Conservation (phyloP, 2,797 vertebrate species). For the Gymnothorax reevesii region DNA sequence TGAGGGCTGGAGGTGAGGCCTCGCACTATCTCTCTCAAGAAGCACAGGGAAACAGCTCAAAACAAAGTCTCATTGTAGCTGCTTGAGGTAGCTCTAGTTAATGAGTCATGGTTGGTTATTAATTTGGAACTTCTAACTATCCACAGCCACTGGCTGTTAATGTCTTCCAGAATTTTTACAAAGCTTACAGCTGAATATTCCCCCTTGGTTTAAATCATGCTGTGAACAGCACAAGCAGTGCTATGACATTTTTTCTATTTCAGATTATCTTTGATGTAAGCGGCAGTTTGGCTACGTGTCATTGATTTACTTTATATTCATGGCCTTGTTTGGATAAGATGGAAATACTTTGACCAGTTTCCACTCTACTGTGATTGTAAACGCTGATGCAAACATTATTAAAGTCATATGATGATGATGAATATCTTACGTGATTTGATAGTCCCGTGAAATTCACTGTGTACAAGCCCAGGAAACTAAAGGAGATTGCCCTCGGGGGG, state of each 20-base stretch:
- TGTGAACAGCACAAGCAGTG: background rate
- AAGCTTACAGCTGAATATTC: background rate
- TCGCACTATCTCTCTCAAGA: too few species aligned
- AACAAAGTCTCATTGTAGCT: too few species aligned
- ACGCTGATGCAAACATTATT: background rate
- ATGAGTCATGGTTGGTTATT: background rate
- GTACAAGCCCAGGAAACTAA: background rate
- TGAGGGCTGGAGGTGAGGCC: too few species aligned
- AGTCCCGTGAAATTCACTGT: background rate
- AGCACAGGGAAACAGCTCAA: too few species aligned
- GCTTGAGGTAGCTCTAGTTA: background rate
- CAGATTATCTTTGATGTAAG: background rate
- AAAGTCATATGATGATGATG: conserved; percentile 13
- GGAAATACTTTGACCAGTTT: background rate
- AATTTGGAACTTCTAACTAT: background rate
- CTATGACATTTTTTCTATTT: background rate
- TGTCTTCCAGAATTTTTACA: background rate
- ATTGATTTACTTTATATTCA: background rate
- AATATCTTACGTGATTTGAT: background rate
- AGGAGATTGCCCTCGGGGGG: background rate
- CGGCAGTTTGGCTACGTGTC: background rate
- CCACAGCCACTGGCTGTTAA: background rate
- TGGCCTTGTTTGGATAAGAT: background rate
- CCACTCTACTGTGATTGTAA: background rate
- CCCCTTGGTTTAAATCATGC: background rate